Evolutionary conservation across 2,797 vertebrate species (phyloP).

Genomic region (Anas bernieri): DNA sequence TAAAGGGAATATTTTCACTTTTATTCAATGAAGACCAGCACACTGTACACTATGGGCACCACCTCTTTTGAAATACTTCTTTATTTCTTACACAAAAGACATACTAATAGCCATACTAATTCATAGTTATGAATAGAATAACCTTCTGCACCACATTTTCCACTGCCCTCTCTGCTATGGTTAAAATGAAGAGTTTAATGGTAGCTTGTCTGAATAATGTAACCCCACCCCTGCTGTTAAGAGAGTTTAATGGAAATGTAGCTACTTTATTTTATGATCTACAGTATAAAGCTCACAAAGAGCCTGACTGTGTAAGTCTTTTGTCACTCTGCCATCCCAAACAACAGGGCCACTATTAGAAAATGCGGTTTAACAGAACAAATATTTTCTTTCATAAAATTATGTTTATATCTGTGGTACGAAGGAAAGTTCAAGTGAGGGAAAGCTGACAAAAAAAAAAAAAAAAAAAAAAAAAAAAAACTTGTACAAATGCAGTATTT

Average conservation of each 20-base stretch:
- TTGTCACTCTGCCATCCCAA: not conserved
- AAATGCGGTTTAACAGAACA: not conserved
- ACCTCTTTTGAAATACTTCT: not conserved
- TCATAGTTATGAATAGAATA: conserved; percentile 11
- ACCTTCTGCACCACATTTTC: conserved; percentile 7
- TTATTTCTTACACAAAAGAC: not conserved
- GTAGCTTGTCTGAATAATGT: conserved; percentile 30
- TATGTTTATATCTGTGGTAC: not conserved
- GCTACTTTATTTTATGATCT: conserved; percentile 37
- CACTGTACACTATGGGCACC: not conserved
- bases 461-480: not conserved
- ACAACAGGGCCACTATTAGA: not conserved
- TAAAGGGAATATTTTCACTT: not conserved
- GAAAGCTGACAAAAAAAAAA: not conserved
- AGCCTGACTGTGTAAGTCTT: not conserved
- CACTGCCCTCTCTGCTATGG: not conserved
- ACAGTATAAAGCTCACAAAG: not conserved
- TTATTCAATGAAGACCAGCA: not conserved
- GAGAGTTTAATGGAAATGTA: conserved; percentile 23
- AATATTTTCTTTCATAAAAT: not conserved
- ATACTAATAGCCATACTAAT: not conserved
- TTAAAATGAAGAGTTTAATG: conserved; percentile 48
- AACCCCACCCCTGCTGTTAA: conserved; percentile 20
- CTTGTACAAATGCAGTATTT: not conserved
- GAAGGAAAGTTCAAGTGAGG: not conserved